These are phyloP conservation scores for Epirrhoe tristata DNA, from an alignment of 2,888 invertebrate genomes.

Conservation along the genomic window DNA sequence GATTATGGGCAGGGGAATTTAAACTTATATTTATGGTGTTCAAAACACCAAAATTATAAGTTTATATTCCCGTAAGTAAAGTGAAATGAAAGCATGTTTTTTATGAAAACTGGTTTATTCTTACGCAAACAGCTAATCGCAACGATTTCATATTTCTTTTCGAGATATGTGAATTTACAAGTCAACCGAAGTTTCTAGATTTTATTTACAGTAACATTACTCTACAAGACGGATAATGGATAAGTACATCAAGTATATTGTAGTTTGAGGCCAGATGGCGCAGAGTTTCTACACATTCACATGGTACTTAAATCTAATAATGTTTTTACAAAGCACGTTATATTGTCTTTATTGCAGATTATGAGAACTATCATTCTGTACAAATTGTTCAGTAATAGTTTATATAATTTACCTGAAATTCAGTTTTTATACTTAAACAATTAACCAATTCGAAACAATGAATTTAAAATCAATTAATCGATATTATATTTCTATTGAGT, in stretches of 20 bases:
- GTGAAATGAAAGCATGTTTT: conserved; percentile 45
- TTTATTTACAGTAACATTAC: conserved; percentile 43
- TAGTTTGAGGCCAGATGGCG: conserved; percentile 14
- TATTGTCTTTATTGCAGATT: conserved; percentile 75
- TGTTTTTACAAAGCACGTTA: conserved; percentile 71
- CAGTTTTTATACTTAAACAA: too few relatives aligned
- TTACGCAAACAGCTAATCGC: conserved; percentile 75
- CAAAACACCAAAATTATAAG: too few relatives aligned
- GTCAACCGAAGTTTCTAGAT: conserved; percentile 34
- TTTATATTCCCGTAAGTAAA: conserved; percentile 10
- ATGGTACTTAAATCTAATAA: conserved; percentile 36
- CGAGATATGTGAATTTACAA: conserved; percentile 25
- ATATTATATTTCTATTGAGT: background rate
- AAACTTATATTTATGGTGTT: too few relatives aligned
- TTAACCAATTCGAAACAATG: too few relatives aligned
- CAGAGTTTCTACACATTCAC: conserved; percentile 13
- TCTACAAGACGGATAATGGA: conserved; percentile 18
- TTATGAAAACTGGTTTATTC: conserved; percentile 70
- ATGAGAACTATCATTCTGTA: conserved; percentile 10
- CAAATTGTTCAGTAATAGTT: background rate
- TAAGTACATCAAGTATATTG: conserved; percentile 10
- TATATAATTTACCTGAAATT: background rate
- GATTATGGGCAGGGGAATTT: too few relatives aligned
- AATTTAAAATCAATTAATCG: too few relatives aligned
- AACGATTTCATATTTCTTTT: conserved; percentile 52